Evolutionary conservation across 1,140 invertebrate species (phyloP), one percentile per base, ranked within the genome.

Genomic region (Globodera rostochiensis): DNA sequence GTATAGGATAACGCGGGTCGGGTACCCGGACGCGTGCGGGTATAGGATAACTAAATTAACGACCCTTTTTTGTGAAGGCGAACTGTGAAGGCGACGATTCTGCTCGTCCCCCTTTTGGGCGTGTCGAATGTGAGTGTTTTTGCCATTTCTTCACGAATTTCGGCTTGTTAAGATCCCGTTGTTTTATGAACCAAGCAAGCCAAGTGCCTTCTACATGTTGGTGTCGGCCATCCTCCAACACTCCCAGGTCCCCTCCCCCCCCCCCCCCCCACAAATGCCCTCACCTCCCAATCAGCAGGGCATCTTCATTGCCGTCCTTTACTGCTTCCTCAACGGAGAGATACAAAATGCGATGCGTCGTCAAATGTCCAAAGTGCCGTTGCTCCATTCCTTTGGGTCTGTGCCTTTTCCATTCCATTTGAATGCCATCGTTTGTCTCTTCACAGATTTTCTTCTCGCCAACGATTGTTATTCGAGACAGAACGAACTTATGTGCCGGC

Each of bases 281-380:
- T 85, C 11, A 36, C 19, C 88, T 90, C 57, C 85, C 92, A 15
- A 13, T 60, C 3, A 19, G 1, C 19, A 60, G 91, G 91, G 91
- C 36, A 88, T 92, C 45, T 90, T 91, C 81, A 91, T 92, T 11
- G 90, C 91, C 4, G 87, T 92, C 13, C 57, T 73, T 19, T 92
- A 92, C 84, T 92, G 91, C 79, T 92, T 92, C 84, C 80, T 92
- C 36, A 92, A 92, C 85, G 90, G 88, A 60, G 91, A 92, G 88
- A 91, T 92, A 53, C 88, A 90, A 78, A 79, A 82, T 74, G 89
- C 89, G 46, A 66, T 89, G 4, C 84, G 82, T 73, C 49, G 88
- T 73, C 84, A 89, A 69, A 70, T 90, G 4, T 74, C 78, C 25
- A 89, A 89, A 84, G 76, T 86, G 64, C 88, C 87, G n/a, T 82